phyloP scores from a whole-genome alignment of 1,140 invertebrate species.

The Scaptodrosophila lebanonensis region DNA sequence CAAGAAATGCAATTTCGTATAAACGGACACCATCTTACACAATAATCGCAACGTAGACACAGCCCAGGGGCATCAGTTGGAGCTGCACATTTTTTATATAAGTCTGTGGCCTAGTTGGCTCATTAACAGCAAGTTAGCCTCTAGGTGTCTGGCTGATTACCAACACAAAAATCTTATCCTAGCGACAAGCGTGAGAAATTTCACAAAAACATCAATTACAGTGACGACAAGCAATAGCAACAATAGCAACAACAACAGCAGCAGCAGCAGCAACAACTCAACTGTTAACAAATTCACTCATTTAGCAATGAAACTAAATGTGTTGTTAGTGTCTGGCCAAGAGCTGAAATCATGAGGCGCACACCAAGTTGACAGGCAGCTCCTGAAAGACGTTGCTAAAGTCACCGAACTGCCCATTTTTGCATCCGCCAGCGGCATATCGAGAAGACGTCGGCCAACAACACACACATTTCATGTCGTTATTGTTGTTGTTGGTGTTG shows the following conservation, averaged over 20 bases:
- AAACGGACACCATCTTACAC: too few relatives aligned
- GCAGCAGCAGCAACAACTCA: slow-evolving; percentile 15
- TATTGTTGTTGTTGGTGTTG: slow-evolving; percentile 3
- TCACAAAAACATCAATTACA: slow-evolving; percentile 28
- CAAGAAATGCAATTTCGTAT: too few relatives aligned
- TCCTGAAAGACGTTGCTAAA: slow-evolving; percentile 39
- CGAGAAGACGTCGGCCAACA: slow-evolving; percentile 15
- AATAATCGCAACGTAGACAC: too few relatives aligned
- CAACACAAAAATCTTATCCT: slow-evolving; percentile 20
- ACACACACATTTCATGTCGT: too few relatives aligned
- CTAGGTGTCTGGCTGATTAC: slow-evolving; percentile 21
- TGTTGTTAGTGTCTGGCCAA: slow-evolving; percentile 58
- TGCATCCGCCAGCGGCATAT: slow-evolving; percentile 54
- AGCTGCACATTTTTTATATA: neutral
- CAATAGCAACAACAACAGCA: slow-evolving; percentile 18
- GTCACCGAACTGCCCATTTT: slow-evolving; percentile 38
- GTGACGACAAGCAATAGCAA: slow-evolving; percentile 39
- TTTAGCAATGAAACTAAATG: slow-evolving; percentile 72
- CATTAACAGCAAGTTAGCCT: slow-evolving; percentile 23
- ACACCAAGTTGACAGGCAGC: slow-evolving; percentile 61
- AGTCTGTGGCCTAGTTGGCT: neutral
- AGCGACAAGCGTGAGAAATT: slow-evolving; percentile 24
- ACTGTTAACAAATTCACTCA: slow-evolving; percentile 69
- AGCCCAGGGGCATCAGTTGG: too few relatives aligned
- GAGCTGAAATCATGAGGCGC: slow-evolving; percentile 31